A percentile compares a stretch with the other conserved stretches of the same genome.
Evolutionary conservation across 2,113 vertebrate species (phyloP).

Genomic region (Lophura nycthemera): DNA sequence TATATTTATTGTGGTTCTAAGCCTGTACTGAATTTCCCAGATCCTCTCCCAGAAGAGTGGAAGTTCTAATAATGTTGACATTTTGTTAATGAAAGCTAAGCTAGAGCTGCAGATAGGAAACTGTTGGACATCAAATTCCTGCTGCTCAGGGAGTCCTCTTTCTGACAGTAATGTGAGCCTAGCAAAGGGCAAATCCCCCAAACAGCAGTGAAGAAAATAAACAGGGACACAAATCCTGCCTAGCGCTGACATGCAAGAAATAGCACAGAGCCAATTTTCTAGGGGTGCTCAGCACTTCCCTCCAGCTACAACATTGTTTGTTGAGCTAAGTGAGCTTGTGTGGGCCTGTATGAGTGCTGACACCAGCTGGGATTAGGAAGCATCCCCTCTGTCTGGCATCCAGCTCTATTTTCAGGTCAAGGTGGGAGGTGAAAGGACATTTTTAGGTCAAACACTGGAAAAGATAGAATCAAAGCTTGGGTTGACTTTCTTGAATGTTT

Average conservation of each 20-base stretch:
- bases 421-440: neutral
- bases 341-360: neutral
- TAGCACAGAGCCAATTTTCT: neutral
- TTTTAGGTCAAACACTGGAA: neutral
- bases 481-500: neutral
- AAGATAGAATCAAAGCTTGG: neutral
- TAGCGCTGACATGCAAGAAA: neutral
- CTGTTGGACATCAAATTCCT: neutral
- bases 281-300: neutral
- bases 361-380: neutral
- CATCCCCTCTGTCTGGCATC: neutral
- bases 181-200: neutral
- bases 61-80: slow-evolving; percentile 7
- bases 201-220: slow-evolving; percentile 18
- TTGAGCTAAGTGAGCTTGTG: neutral
- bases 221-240: slow-evolving; percentile 42
- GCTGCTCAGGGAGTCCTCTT: neutral
- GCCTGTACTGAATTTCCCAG: neutral
- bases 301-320: neutral
- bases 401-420: neutral
- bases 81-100: neutral
- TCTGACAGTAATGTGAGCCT: neutral
- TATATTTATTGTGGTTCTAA: neutral
- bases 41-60: neutral
- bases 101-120: neutral